These are phyloP conservation scores for Sebastes paucispinis DNA, from an alignment of 2,797 vertebrate species.

Conservation along the genomic window DNA sequence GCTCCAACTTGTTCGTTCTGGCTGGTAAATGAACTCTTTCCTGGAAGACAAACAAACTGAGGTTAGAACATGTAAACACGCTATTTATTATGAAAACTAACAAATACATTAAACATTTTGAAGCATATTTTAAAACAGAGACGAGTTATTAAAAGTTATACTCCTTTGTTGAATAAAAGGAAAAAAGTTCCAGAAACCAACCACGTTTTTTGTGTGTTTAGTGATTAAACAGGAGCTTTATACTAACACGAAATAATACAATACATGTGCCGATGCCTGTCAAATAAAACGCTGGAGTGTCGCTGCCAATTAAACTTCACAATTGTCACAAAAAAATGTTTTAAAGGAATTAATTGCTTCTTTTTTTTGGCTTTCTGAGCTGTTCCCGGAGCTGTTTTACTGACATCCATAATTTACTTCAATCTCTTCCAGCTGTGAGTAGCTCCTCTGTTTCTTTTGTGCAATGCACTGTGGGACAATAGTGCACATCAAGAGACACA, in stretches of 20 bases:
- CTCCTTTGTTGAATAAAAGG: not conserved
- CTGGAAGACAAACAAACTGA: conserved; percentile 64
- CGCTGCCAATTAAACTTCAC: not conserved
- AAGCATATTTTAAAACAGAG: not conserved
- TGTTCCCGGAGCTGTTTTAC: not conserved
- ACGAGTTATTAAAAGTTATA: not conserved
- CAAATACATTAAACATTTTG: not conserved
- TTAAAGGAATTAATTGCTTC: not conserved
- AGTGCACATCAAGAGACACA: not conserved
- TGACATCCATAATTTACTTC: not conserved
- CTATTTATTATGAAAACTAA: not conserved
- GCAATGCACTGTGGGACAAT: not conserved
- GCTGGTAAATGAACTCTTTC: conserved; percentile 78
- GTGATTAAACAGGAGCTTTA: not conserved
- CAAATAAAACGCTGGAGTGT: not conserved
- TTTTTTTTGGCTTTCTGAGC: not conserved
- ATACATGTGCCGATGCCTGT: not conserved
- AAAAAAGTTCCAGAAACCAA: not conserved
- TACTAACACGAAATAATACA: not conserved
- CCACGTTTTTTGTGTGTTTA: not conserved
- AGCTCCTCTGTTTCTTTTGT: not conserved
- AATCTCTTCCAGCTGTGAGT: not conserved
- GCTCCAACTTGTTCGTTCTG: conserved; percentile 76
- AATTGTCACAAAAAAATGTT: not conserved
- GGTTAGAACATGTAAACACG: not conserved